Evolutionary conservation across 2,888 invertebrate genomes (phyloP).

Genomic region (Glomeris marginata): DNA sequence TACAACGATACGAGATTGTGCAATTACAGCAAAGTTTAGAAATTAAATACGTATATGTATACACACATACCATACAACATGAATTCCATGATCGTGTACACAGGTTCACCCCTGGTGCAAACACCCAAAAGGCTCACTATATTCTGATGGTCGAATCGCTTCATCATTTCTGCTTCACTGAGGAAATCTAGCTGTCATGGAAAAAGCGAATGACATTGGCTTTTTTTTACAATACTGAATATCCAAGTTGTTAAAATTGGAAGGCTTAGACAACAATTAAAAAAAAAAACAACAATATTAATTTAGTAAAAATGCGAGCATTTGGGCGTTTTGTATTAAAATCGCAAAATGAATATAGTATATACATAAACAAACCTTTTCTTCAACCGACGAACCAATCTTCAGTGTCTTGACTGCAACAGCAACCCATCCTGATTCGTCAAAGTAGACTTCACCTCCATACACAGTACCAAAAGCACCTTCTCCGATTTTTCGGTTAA

Average conservation of each 20-base stretch:
- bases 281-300: constrained; percentile 2
- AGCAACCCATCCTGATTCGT: constrained; percentile 57
- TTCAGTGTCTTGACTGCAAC: constrained; percentile 83
- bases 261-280: neutral
- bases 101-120: constrained; percentile 70
- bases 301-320: neutral
- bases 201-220: neutral
- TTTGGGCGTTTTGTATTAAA: neutral
- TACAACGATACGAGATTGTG: neutral
- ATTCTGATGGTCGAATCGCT: constrained; percentile 77
- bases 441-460: constrained; percentile 68
- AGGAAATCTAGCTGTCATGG: constrained; percentile 54
- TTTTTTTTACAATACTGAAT: neutral
- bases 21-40: neutral
- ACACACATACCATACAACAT: constrained; percentile 56
- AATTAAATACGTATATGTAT: too few relatives aligned
- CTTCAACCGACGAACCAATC: constrained; percentile 62
- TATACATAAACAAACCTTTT: constrained; percentile 38
- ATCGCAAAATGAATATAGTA: neutral
- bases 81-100: constrained; percentile 85
- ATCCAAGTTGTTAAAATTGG: neutral
- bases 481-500: constrained; percentile 69
- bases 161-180: constrained; percentile 88
- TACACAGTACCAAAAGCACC: constrained; percentile 89
- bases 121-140: constrained; percentile 72